Evolutionary conservation across 1,140 invertebrate genomes (phyloP).

Genomic region (Rhizoglyphus robini): DNA sequence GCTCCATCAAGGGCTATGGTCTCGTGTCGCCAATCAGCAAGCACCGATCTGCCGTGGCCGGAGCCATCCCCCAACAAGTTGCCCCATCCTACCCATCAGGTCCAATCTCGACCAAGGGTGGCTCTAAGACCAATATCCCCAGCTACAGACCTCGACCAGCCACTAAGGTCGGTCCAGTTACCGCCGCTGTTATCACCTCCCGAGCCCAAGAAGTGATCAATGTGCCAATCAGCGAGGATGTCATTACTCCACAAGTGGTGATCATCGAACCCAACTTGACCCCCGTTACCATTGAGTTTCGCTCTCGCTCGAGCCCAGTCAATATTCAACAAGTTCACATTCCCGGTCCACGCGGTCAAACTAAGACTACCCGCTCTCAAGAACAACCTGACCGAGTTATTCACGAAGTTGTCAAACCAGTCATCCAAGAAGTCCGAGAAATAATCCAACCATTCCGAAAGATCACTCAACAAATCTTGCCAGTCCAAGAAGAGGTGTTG

Average conservation of each 20-base stretch:
- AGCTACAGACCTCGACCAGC: neutral
- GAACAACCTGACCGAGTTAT: constrained; percentile 18
- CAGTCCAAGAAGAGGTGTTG: constrained; percentile 19
- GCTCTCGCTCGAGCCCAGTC: constrained; percentile 17
- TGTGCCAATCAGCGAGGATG: constrained; percentile 8
- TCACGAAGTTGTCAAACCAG: constrained; percentile 21
- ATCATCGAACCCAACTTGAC: constrained; percentile 13
- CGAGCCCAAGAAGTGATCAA: constrained; percentile 12
- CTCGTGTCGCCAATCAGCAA: neutral
- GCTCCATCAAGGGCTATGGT: constrained; percentile 1
- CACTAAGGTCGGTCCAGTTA: neutral
- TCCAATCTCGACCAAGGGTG: neutral
- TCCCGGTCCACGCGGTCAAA: constrained; percentile 9
- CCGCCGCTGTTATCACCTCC: constrained; percentile 2
- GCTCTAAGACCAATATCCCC: neutral
- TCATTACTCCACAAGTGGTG: constrained; percentile 14
- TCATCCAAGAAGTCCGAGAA: constrained; percentile 23
- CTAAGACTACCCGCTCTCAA: constrained; percentile 17
- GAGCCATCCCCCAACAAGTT: neutral
- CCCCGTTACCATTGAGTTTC: constrained; percentile 17
- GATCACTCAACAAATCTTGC: constrained; percentile 20
- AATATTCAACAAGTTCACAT: constrained; percentile 16
- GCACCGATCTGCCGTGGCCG: neutral
- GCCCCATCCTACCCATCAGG: neutral
- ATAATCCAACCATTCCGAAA: constrained; percentile 22